Base-by-base conservation (phyloP, 2,888 invertebrate genomes). In the Archaeoteleia sp. region DNA sequence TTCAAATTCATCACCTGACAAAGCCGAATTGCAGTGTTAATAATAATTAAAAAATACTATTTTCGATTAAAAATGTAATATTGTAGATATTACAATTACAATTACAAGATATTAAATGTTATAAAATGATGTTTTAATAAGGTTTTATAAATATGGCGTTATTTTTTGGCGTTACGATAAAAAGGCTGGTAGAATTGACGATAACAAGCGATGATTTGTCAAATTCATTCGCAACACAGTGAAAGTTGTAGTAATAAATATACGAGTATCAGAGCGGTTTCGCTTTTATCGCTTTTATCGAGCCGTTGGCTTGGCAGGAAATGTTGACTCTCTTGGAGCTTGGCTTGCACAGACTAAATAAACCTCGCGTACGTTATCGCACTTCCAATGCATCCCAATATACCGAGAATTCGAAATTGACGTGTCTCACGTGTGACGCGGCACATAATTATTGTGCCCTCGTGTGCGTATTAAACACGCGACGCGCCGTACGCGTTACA, bases 231-330 rank as follows among this genome's bases (percentile, higher is more conserved):
- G 58, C 48, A 48, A 53, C 53, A 7, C 30, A 37, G 48, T 48
- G 60, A 66, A 66, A 60, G 66, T 66, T 30, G 35, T 58, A 53
- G 58, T 66, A 51, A 60, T 60, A 54, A 66, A 58, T 49, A 42
- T 35, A 32, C 51, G 32, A 13, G 25, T 66, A 66, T 66, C 60
- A 54, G 27, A 34, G 53, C 42, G 54, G 60, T 60, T 58, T 66
- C 48, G 30, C 66, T 66, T 66, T 66, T 66, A 66, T 58, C 58
- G 54, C 12, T n/a, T 6, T n/a, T n/a, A n/a, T n/a, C n/a, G 35
- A 55, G 46, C 12, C 46, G 32, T 13, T 46, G 49, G 37, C 40
- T 23, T 14, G 60, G 27, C 54, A 60, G 60, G 60, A 66, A 66
- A 66, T 20, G 54, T 43, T 49, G 43, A 48, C 35, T 46, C 27